These are phyloP conservation scores for Leptobrachium leishanense DNA, from an alignment of 2,113 vertebrate genomes.

Conservation along the genomic window DNA sequence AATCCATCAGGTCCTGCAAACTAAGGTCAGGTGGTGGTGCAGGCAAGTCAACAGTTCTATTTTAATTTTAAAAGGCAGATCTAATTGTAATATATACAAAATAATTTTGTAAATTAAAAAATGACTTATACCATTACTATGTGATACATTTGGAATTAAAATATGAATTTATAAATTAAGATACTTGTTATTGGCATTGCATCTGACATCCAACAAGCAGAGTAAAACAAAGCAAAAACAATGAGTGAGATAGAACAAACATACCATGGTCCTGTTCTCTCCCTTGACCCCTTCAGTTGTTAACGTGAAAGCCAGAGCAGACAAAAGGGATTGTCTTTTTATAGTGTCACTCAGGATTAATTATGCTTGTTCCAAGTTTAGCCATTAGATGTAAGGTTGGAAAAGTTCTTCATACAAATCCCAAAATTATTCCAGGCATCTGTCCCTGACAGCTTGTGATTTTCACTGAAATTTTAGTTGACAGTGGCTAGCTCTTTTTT, in stretches of 20 bases:
- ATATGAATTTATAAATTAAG: no score
- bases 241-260: constrained; percentile 10
- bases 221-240: no score
- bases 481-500: constrained; percentile 1
- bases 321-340: constrained; percentile 59
- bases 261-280: constrained; percentile 63
- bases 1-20: no score
- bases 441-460: constrained; percentile 55
- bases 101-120: no score
- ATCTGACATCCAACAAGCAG: neutral
- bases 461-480: constrained; percentile 56
- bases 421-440: constrained; percentile 63
- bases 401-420: constrained; percentile 63
- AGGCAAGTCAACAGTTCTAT: no score
- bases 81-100: no score
- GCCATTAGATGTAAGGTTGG: constrained; percentile 66
- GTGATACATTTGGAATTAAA: no score
- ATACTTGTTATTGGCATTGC: no score
- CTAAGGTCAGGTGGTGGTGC: no score
- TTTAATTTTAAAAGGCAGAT: no score
- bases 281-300: constrained; percentile 54
- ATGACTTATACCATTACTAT: no score
- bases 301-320: constrained; percentile 54
- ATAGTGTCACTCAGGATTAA: constrained; percentile 61
- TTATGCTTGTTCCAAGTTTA: constrained; percentile 69